Conservation (phyloP, 1,140 invertebrate species). For the Panagrolaimus sp. region DNA sequence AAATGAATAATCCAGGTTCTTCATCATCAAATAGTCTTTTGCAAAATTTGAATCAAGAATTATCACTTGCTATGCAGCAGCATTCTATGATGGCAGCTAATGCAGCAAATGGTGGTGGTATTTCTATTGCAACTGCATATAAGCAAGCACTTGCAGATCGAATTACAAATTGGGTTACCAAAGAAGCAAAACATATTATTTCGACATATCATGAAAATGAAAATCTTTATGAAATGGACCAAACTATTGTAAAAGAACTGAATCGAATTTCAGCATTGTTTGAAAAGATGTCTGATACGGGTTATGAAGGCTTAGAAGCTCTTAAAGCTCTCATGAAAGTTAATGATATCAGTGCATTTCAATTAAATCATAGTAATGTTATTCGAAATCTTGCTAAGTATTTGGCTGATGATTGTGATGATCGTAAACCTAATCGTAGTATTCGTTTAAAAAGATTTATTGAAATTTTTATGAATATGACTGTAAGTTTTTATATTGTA, state of each 20-base stretch:
- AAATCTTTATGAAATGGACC: neutral
- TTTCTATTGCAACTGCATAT: neutral
- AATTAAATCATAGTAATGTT: slow-evolving; percentile 51
- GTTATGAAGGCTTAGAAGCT: slow-evolving; percentile 38
- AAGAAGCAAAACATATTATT: slow-evolving; percentile 13
- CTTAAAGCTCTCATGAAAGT: slow-evolving; percentile 27
- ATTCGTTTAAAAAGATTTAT: slow-evolving; percentile 43
- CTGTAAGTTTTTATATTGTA: slow-evolving; percentile 21
- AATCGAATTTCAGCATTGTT: slow-evolving; percentile 11
- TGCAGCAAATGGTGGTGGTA: neutral
- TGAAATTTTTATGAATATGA: slow-evolving; percentile 45
- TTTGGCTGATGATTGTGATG: slow-evolving; percentile 26
- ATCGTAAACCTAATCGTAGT: slow-evolving; percentile 25
- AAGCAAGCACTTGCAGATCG: slow-evolving; percentile 1
- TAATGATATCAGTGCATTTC: slow-evolving; percentile 49
- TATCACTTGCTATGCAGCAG: too few relatives aligned
- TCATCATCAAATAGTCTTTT: too few relatives aligned
- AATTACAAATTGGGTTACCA: slow-evolving; percentile 11
- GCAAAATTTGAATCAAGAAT: too few relatives aligned
- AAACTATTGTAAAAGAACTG: slow-evolving; percentile 15
- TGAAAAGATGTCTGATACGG: slow-evolving; percentile 21
- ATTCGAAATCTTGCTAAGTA: slow-evolving; percentile 42
- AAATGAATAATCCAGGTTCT: too few relatives aligned
- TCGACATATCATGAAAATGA: slow-evolving; percentile 3
- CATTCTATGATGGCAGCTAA: too few relatives aligned